Conservation (phyloP, 2,888 invertebrate genomes). For the Galeopsomyia nigrocyanea region DNA sequence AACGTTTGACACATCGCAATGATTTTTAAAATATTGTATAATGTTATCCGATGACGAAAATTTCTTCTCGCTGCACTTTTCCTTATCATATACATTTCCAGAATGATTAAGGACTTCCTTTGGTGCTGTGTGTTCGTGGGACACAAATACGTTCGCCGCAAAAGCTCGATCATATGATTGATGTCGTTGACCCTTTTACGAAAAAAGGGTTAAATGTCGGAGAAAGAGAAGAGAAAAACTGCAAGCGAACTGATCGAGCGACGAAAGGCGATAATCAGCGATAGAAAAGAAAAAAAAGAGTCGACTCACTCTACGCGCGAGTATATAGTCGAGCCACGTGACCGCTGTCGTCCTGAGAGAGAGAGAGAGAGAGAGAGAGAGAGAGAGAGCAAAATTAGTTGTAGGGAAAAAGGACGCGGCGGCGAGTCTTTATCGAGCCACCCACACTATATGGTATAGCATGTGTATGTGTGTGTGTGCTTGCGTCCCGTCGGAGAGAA, state of each 20-base stretch:
- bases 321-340: too few species aligned
- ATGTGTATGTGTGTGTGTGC: constrained; percentile 3
- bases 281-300: not conserved
- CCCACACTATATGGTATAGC: not conserved
- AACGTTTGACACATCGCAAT: too few species aligned
- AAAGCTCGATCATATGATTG: constrained; percentile 19
- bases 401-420: not conserved
- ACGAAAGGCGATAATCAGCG: constrained; percentile 16
- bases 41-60: not conserved
- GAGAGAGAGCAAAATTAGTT: constrained; percentile 29
- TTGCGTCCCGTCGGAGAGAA: constrained; percentile 43
- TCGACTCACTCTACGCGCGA: not conserved
- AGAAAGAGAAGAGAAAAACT: not conserved
- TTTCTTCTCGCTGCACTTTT: not conserved
- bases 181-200: constrained; percentile 23
- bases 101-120: constrained; percentile 37
- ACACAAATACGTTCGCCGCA: not conserved
- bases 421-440: constrained; percentile 30
- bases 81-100: constrained; percentile 1
- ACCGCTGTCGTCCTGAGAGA: not conserved
- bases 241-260: constrained; percentile 4
- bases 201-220: constrained; percentile 31
- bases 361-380: not conserved
- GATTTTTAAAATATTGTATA: too few species aligned
- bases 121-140: constrained; percentile 2